Evolutionary conservation across 2,797 vertebrate genomes (phyloP).

Genomic region (Siniperca obscura): DNA sequence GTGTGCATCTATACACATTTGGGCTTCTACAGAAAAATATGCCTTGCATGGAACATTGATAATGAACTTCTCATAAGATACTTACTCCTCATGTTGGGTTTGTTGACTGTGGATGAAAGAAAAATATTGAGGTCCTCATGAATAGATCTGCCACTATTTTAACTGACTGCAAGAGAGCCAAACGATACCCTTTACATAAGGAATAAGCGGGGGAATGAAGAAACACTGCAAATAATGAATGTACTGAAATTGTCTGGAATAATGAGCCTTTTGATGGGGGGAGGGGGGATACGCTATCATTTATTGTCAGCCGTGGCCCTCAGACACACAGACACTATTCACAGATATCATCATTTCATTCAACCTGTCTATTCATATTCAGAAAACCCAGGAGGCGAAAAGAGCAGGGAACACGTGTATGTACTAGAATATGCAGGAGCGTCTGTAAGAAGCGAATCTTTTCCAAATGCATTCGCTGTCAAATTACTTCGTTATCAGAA

Average conservation of each 20-base stretch:
- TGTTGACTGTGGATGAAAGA: conserved; percentile 63
- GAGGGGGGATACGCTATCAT: conserved; percentile 43
- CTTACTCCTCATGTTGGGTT: conserved; percentile 27
- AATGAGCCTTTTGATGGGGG: conserved; percentile 69
- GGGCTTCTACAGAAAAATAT: conserved; percentile 2
- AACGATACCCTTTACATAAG: conserved; percentile 56
- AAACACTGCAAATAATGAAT: conserved; percentile 66
- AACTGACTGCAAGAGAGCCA: conserved; percentile 52
- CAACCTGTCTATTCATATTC: conserved; percentile 80
- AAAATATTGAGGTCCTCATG: conserved; percentile 67
- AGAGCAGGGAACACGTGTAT: conserved; percentile 54
- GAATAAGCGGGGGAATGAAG: conserved; percentile 63
- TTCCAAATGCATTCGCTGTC: conserved; percentile 55
- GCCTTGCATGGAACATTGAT: conserved; percentile 3
- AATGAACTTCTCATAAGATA: conserved; percentile 8
- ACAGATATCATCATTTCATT: conserved; percentile 81
- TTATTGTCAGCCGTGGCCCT: conserved; percentile 63
- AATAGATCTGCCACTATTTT: conserved; percentile 65
- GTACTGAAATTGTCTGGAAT: conserved; percentile 70
- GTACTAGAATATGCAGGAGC: conserved; percentile 59
- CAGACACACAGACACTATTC: conserved; percentile 62
- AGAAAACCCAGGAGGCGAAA: conserved; percentile 43
- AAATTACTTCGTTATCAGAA: conserved; percentile 66
- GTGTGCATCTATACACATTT: not conserved
- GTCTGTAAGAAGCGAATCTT: conserved; percentile 58